These are phyloP conservation scores for Berghia stephanieae DNA, from an alignment of 1,140 invertebrate species.

Conservation along the genomic window DNA sequence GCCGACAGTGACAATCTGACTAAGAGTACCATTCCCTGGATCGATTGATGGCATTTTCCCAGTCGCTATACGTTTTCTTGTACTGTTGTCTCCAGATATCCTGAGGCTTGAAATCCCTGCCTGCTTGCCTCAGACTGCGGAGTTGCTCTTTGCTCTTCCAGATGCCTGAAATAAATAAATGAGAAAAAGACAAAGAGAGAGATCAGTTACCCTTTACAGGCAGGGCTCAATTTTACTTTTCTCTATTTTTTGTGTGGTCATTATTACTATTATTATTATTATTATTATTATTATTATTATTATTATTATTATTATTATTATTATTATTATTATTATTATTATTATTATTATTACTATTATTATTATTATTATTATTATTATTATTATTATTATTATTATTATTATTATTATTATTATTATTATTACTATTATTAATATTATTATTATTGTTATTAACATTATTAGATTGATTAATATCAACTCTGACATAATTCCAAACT, in stretches of 20 bases:
- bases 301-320: not conserved
- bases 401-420: no score
- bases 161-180: slow-evolving; percentile 71
- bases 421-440: no score
- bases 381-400: no score
- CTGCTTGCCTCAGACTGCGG: slow-evolving; percentile 71
- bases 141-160: slow-evolving; percentile 79
- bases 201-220: no score
- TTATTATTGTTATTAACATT: no score
- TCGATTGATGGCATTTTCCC: slow-evolving; percentile 76
- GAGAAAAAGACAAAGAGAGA: not conserved
- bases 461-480: no score
- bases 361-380: no score
- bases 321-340: not conserved
- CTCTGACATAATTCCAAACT: no score
- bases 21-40: slow-evolving; percentile 60
- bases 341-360: no score
- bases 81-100: slow-evolving; percentile 39
- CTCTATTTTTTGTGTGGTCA: not conserved
- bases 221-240: not conserved
- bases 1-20: no score
- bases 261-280: not conserved
- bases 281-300: not conserved
- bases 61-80: slow-evolving; percentile 64
- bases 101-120: slow-evolving; percentile 71